Evolutionary conservation across 1,140 invertebrate genomes (phyloP).

Genomic region (Steinernema feltiae): DNA sequence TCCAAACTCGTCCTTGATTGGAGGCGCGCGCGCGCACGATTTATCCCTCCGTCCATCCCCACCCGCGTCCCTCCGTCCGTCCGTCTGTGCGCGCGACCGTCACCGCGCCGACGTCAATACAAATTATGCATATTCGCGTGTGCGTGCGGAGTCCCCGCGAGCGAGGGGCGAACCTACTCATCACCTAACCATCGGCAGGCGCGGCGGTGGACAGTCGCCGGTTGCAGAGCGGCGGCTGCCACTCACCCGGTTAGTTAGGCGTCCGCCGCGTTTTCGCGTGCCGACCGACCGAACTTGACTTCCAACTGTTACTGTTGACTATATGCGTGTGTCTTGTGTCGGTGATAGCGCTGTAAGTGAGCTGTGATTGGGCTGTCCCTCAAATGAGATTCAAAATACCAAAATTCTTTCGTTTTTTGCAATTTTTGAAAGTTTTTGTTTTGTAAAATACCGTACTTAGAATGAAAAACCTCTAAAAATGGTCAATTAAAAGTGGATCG

Average conservation of each 20-base stretch:
- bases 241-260: conserved; percentile 4
- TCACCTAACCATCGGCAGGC: background rate
- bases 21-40: background rate
- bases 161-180: background rate
- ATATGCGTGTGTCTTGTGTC: background rate
- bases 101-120: background rate
- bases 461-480: too few species aligned
- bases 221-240: too few species aligned
- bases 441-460: too few species aligned
- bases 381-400: background rate
- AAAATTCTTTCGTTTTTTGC: background rate
- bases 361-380: background rate
- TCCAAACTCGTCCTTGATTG: background rate
- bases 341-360: background rate
- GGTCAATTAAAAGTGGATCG: too few species aligned
- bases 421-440: too few species aligned
- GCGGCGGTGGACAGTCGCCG: background rate
- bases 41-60: too few species aligned
- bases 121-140: conserved; percentile 14
- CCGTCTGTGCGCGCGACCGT: background rate
- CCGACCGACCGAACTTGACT: background rate
- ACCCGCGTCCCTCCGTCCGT: background rate
- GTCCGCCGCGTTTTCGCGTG: background rate
- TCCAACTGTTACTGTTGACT: background rate
- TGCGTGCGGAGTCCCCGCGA: background rate